Evolutionary conservation across 2,888 invertebrate species (phyloP), one percentile per base, ranked within the genome.

Genomic region (Dusona sp.): DNA sequence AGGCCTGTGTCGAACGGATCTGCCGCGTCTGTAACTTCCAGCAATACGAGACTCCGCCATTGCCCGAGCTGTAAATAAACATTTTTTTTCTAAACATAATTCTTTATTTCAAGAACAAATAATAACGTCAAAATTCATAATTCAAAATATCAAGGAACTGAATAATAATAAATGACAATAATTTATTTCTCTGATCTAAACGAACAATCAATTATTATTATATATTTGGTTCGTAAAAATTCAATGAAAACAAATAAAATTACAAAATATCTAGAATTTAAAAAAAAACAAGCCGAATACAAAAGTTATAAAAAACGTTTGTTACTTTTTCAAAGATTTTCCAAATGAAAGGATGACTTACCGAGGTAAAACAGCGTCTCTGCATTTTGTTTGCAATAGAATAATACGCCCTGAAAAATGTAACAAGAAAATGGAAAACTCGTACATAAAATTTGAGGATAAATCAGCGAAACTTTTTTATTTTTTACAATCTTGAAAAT

Each of bases 11-110:
- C 45, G 93, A 91, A 73, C 89, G 91, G 79, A 94, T 89, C 81
- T 92, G 91, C 89, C 92, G 91, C 48, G 88, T 87, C 78, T 92
- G 93, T 78, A 90, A 86, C 89, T 90, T 91, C 92, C 92, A 93
- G 88, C 88, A 86, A 65, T 91, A 89, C 25, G 87, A 88, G 48
- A 88, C 85, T 54, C 87, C 89, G 65, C 89, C 83, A 77, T 90
- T 92, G 64, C 84, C 88, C 79, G 86, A 86, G 42, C 90, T 90
- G 82, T 77, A 85, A 88, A 87, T 33, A 61, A 68, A 85, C 65
- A 29, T 38, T 4, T 48, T 67, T 54, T 82, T 8, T 22, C 75
- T 51, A n/a, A 70, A 48, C 25, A 6, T 19, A 45, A 33, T 45
- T 64, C 48, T 45, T 22, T 16, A 48, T 48, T 19, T 70, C 8